A percentile compares a stretch with the other conserved stretches of the same genome.
These are phyloP conservation scores for Papilio gigon DNA, from an alignment of 2,888 invertebrate genomes.

Conservation along the genomic window DNA sequence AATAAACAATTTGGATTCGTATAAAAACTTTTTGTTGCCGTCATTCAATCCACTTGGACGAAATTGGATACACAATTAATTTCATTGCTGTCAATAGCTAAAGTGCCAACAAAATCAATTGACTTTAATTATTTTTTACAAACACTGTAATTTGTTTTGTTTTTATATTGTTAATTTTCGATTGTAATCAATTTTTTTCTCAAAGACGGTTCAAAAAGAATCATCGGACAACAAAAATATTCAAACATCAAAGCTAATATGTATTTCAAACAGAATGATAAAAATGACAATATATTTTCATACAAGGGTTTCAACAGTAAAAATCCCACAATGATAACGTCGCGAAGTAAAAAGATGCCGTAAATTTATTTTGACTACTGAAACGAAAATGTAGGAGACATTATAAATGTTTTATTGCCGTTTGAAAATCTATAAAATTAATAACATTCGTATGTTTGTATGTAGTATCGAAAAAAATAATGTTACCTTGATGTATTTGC, in stretches of 20 bases:
- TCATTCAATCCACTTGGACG: slow-evolving; percentile 28
- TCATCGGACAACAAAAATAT: too few relatives aligned
- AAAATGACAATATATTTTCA: background rate
- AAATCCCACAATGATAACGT: background rate
- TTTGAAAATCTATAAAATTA: too few relatives aligned
- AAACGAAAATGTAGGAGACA: slow-evolving; percentile 5
- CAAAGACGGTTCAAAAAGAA: background rate
- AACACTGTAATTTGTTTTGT: slow-evolving; percentile 18
- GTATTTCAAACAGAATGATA: too few relatives aligned
- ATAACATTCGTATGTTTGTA: too few relatives aligned
- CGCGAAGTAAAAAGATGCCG: background rate
- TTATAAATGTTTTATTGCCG: slow-evolving; percentile 14
- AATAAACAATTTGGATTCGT: background rate
- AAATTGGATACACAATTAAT: slow-evolving; percentile 36
- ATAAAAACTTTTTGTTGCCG: slow-evolving; percentile 2
- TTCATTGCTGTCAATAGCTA: slow-evolving; percentile 20
- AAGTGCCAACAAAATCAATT: slow-evolving; percentile 24
- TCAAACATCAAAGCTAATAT: too few relatives aligned
- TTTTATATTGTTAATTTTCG: background rate
- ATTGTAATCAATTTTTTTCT: background rate
- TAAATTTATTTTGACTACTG: slow-evolving; percentile 3
- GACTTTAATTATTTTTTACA: slow-evolving; percentile 37
- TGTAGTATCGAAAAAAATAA: too few relatives aligned
- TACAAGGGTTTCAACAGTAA: background rate
- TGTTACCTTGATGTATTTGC: too few relatives aligned